Evolutionary conservation across 2,888 invertebrate species (phyloP).

Genomic region (Drosophila paranaensis): DNA sequence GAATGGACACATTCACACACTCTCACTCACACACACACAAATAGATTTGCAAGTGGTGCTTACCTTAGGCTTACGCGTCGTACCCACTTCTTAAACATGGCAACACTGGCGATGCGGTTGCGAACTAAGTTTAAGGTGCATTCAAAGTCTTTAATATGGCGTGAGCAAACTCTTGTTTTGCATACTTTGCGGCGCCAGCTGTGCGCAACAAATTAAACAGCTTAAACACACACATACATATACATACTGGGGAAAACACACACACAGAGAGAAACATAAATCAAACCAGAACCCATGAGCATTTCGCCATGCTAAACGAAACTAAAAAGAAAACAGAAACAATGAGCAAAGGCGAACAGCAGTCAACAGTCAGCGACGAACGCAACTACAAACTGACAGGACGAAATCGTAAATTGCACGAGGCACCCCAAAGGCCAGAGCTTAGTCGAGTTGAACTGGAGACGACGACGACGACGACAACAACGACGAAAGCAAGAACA

Average conservation of each 20-base stretch:
- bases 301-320: slow-evolving; percentile 24
- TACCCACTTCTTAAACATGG: slow-evolving; percentile 84
- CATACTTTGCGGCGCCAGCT: slow-evolving; percentile 47
- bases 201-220: slow-evolving; percentile 37
- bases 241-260: neutral
- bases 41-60: slow-evolving; percentile 52
- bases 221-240: slow-evolving; percentile 1
- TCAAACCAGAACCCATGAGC: slow-evolving; percentile 20
- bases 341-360: slow-evolving; percentile 34
- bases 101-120: slow-evolving; percentile 47
- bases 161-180: slow-evolving; percentile 38
- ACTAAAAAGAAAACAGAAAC: slow-evolving; percentile 21
- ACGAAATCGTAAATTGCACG: slow-evolving; percentile 42
- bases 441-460: slow-evolving; percentile 2
- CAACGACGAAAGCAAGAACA: slow-evolving; percentile 12
- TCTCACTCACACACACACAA: neutral
- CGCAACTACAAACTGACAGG: slow-evolving; percentile 65
- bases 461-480: slow-evolving; percentile 18
- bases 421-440: slow-evolving; percentile 20
- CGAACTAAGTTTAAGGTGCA: slow-evolving; percentile 34
- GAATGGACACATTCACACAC: neutral
- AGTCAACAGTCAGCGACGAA: slow-evolving; percentile 55
- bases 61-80: slow-evolving; percentile 84
- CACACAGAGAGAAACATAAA: slow-evolving; percentile 23
- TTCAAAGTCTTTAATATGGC: slow-evolving; percentile 31